Percentiles rank a stretch among this genome's conserved stretches.
Evolutionary conservation across 2,113 vertebrate genomes (phyloP).

Genomic region (Hoplias malabaricus): DNA sequence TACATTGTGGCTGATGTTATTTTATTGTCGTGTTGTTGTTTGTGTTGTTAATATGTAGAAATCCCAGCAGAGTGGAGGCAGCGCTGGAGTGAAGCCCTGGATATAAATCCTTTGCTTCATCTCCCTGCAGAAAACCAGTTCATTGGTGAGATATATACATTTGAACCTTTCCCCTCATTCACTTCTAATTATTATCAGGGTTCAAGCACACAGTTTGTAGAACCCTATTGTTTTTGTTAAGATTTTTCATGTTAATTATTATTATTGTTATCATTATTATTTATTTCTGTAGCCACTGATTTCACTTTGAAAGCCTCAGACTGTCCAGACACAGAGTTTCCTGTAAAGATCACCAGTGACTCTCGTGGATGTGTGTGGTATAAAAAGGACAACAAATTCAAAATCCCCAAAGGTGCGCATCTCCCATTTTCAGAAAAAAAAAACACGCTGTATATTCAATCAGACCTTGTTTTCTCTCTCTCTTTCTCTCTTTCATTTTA

Average conservation of each 20-base stretch:
- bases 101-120: constrained; percentile 83
- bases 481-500: background rate
- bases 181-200: no score
- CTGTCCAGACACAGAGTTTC: constrained; percentile 86
- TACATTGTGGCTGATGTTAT: no score
- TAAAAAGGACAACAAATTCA: constrained; percentile 96
- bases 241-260: no score
- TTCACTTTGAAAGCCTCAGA: constrained; percentile 89
- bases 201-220: no score
- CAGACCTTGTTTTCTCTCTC: no score
- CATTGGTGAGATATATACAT: constrained; percentile 87
- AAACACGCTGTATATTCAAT: constrained; percentile 5
- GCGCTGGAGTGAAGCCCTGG: constrained; percentile 81
- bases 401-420: constrained; percentile 91
- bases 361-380: constrained; percentile 90
- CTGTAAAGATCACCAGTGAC: constrained; percentile 78
- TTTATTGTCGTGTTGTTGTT: no score
- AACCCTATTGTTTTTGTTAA: no score
- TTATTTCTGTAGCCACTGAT: constrained; percentile 87
- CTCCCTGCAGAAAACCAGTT: constrained; percentile 93
- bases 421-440: no score
- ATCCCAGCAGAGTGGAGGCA: constrained; percentile 82
- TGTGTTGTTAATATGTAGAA: constrained; percentile 82
- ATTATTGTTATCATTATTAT: no score
- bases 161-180: background rate